phyloP scores from a whole-genome alignment of 2,113 vertebrate species.

The Apus apus region DNA sequence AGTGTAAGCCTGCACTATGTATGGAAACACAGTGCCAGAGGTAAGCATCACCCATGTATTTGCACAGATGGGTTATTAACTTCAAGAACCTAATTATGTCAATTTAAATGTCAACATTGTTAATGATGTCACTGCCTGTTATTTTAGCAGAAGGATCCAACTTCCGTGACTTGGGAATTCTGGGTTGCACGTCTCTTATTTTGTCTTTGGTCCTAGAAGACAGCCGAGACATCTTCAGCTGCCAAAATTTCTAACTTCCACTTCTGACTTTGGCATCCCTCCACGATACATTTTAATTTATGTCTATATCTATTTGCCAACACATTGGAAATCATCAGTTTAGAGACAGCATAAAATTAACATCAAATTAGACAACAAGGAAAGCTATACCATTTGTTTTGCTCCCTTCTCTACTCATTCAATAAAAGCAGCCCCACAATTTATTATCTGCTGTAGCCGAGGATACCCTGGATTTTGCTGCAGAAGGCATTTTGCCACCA shows the following conservation, averaged over 20 bases:
- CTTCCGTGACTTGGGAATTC: background rate
- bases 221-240: background rate
- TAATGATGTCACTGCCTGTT: constrained; percentile 30
- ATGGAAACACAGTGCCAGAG: background rate
- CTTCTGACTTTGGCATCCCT: background rate
- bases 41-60: background rate
- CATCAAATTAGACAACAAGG: constrained; percentile 3
- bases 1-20: background rate
- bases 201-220: constrained; percentile 24
- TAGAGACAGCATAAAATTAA: constrained; percentile 22
- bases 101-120: constrained; percentile 42
- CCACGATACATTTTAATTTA: background rate
- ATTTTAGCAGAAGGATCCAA: constrained; percentile 19
- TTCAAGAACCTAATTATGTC: constrained; percentile 29
- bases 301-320: constrained; percentile 13
- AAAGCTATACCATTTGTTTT: constrained; percentile 15
- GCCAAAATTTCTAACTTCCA: constrained; percentile 36
- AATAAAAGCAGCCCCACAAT: background rate
- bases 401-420: background rate
- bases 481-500: background rate
- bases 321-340: constrained; percentile 9
- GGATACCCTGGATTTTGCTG: background rate
- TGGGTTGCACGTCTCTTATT: background rate
- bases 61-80: constrained; percentile 33
- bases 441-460: background rate